These are phyloP conservation scores for Caenorhabditis sp. DNA, from an alignment of 2,888 invertebrate genomes.

Conservation along the genomic window DNA sequence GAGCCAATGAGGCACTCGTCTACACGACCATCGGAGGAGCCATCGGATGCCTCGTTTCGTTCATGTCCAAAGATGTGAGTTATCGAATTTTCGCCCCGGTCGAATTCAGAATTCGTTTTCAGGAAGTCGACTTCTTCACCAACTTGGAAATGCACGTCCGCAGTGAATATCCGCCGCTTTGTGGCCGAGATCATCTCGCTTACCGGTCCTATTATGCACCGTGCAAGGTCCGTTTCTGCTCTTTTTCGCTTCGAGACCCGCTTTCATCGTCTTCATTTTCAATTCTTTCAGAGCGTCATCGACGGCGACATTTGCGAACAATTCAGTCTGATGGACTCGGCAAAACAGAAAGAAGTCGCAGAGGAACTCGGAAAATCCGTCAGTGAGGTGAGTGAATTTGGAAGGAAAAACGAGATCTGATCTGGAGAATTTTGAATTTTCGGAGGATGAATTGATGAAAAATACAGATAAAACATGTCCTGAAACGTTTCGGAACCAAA, in stretches of 20 bases:
- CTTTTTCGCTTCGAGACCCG: too few relatives aligned
- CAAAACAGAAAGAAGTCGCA: constrained; percentile 95
- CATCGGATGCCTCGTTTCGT: constrained; percentile 94
- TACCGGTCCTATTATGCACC: constrained; percentile 98
- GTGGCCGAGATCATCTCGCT: constrained; percentile 97
- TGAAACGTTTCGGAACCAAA: background rate
- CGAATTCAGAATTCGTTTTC: too few relatives aligned
- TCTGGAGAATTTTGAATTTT: background rate
- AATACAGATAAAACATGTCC: background rate
- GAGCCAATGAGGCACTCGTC: constrained; percentile 96
- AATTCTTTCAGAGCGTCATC: constrained; percentile 90
- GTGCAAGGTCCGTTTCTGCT: constrained; percentile 90
- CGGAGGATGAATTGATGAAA: background rate
- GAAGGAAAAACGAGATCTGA: background rate
- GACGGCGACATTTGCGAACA: constrained; percentile 99
- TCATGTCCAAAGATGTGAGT: constrained; percentile 89
- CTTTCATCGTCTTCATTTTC: too few relatives aligned
- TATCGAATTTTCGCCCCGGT: too few relatives aligned
- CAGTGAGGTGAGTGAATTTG: constrained; percentile 88
- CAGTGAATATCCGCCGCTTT: constrained; percentile 95
- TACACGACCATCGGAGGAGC: constrained; percentile 96
- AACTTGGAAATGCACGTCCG: constrained; percentile 99
- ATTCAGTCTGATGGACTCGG: constrained; percentile 94
- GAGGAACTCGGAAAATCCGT: constrained; percentile 95
- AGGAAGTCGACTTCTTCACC: constrained; percentile 99